Base-by-base conservation (phyloP, 30 jellyfish, hydroid and myxozoan genomes). In the Catostylus mosaicus region DNA sequence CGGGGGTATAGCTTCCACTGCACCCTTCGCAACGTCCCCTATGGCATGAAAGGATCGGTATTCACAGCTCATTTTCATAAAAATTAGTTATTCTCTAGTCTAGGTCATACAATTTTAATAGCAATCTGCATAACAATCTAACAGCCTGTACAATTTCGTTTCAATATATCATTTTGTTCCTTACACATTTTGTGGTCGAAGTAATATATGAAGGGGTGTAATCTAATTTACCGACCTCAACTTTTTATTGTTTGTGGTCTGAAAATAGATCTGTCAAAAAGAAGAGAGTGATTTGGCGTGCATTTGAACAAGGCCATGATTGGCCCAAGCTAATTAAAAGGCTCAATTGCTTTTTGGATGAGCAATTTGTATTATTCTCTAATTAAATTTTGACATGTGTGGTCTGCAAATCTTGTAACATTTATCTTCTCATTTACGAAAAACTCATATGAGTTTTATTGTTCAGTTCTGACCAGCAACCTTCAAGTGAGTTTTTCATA, bases 401-500 rank as follows among this genome's bases (percentile, higher is more conserved):
- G 85, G 85, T 73, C 85, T 73, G 54, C 33, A 73, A 48, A 73
- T 73, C 85, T 61, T 31, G 61, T 45, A 73, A 73, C 56, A 52
- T 52, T 18, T 73, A 57, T 56, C 73, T 68, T 48, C 73, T 73
- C 62, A 73, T 73, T 46, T 24, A 30, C 32, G 31, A 22, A 73
- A 35, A n/a, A 50, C 59, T 73, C 71, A 73, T 50, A 52, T 20
- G 56, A 51, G 54, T 23, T 59, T 27, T 27, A 59, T 59, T 59
- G 71, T 59, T 59, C n/a, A n/a, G n/a, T 59, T 3, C 11, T 12
- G 38, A 19, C 38, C 19, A 18, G 38, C 71, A 19, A 16, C 1
- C 71, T 19, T 2, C 71, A 24, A 2, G n/a, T 23, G 71, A 12
- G 10, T 59, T 23, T 59, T 24, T 20, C 67, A 20, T n/a, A n/a